These are phyloP conservation scores for Zaprionus gabonicus DNA, from an alignment of 1,140 invertebrate species.

Conservation along the genomic window DNA sequence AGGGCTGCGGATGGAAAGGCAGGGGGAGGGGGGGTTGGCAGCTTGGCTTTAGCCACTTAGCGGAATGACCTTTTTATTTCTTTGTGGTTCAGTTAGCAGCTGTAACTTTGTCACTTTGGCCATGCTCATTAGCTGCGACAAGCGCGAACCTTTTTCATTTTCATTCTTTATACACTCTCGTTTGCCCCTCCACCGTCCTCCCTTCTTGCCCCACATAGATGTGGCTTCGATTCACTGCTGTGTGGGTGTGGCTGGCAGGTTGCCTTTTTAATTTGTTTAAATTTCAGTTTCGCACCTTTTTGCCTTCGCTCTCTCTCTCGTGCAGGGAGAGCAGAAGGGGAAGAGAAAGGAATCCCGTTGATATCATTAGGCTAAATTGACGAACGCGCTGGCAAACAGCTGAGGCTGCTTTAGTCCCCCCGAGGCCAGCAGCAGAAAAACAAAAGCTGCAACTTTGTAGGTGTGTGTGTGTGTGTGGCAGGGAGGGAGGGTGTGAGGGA, in stretches of 20 bases:
- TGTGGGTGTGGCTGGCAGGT: slow-evolving; percentile 51
- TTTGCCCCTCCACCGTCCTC: background rate
- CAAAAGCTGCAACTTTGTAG: slow-evolving; percentile 66
- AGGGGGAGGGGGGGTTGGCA: background rate
- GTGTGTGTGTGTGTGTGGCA: slow-evolving; percentile 25
- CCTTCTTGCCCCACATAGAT: background rate
- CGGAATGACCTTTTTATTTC: slow-evolving; percentile 40
- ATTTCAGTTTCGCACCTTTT: slow-evolving; percentile 80
- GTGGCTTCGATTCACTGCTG: background rate
- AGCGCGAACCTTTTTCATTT: slow-evolving; percentile 48
- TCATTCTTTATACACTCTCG: background rate
- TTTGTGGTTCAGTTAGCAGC: slow-evolving; percentile 38
- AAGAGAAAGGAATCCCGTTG: slow-evolving; percentile 35
- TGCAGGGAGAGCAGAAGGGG: background rate
- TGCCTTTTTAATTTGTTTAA: slow-evolving; percentile 79
- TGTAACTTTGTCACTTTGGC: slow-evolving; percentile 53
- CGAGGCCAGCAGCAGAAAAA: slow-evolving; percentile 51
- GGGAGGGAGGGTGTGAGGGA: background rate
- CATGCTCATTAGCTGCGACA: slow-evolving; percentile 51
- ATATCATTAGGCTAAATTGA: slow-evolving; percentile 80
- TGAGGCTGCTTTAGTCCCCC: slow-evolving; percentile 55
- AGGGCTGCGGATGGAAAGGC: no score
- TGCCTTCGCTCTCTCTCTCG: background rate
- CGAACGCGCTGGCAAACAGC: slow-evolving; percentile 72
- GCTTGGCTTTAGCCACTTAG: slow-evolving; percentile 35